Evolutionary conservation across 30 jellyfish, hydroid and myxozoan species (phyloP).

Genomic region (Hydra vulgaris): DNA sequence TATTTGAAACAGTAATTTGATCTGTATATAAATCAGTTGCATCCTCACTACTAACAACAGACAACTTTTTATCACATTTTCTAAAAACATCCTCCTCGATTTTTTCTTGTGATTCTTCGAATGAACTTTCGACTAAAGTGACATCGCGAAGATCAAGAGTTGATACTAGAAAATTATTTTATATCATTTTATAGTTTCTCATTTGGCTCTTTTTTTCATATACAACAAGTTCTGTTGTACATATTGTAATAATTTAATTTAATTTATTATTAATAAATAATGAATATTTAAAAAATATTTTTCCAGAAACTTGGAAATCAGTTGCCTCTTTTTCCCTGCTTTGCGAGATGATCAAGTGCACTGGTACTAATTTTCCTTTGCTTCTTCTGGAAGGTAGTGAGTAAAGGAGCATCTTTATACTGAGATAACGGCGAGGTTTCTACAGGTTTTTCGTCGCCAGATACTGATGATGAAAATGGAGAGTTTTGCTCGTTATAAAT

Average conservation of each 20-base stretch:
- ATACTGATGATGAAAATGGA: not conserved
- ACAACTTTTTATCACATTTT: not conserved
- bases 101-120: not conserved
- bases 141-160: conserved; percentile 2
- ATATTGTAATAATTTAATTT: too few relatives aligned
- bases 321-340: conserved; percentile 25
- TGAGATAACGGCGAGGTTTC: not conserved
- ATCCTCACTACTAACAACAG: not conserved
- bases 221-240: too few relatives aligned
- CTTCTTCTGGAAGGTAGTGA: conserved; percentile 28
- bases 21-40: not conserved
- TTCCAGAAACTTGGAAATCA: not conserved
- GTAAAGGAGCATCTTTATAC: not conserved
- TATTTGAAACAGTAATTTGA: not conserved
- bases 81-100: not conserved
- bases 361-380: conserved; percentile 26
- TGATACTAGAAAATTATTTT: not conserved
- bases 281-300: too few relatives aligned
- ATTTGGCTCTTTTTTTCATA: too few relatives aligned
- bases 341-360: conserved; percentile 15
- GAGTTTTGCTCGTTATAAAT: not conserved
- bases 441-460: not conserved
- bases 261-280: too few relatives aligned
- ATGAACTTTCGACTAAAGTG: not conserved
- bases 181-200: too few relatives aligned